Evolutionary conservation across 1,140 invertebrate genomes (phyloP).

Genomic region (Sogatella furcifera): DNA sequence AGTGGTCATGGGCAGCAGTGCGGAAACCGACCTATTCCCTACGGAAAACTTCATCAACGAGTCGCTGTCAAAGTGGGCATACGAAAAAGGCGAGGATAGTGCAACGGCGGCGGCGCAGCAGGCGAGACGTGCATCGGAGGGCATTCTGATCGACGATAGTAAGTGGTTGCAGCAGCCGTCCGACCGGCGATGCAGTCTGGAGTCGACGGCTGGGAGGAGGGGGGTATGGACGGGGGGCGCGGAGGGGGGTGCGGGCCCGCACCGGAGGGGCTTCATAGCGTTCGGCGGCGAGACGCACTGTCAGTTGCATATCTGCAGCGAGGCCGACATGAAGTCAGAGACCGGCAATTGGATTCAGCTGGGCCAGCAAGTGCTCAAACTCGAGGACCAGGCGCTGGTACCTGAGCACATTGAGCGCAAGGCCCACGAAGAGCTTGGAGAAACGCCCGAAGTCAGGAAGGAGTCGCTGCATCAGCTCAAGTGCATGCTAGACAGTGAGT

Average conservation of each 20-base stretch:
- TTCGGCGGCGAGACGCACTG: no score
- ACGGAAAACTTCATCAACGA: no score
- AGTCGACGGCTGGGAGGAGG: background rate
- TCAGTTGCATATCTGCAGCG: no score
- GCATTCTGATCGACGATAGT: no score
- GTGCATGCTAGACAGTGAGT: constrained; percentile 52
- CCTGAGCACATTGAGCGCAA: constrained; percentile 47
- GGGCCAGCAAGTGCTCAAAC: constrained; percentile 50
- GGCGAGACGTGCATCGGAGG: no score
- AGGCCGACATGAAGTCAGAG: no score
- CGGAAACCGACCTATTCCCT: no score
- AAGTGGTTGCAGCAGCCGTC: no score
- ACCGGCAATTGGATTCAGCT: constrained; percentile 44
- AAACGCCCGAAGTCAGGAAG: constrained; percentile 49
- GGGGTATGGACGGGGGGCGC: constrained; percentile 5
- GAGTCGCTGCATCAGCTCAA: constrained; percentile 46
- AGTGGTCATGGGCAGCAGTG: no score
- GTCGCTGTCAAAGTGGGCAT: no score
- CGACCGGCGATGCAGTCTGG: background rate
- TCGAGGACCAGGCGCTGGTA: constrained; percentile 49
- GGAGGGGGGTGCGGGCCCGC: background rate
- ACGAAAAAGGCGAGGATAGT: no score
- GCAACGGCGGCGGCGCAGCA: no score
- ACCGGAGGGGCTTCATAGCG: background rate
- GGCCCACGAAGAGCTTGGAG: constrained; percentile 56